Base-by-base conservation (phyloP, 2,797 vertebrate genomes). In the Thripadectes ignobilis region DNA sequence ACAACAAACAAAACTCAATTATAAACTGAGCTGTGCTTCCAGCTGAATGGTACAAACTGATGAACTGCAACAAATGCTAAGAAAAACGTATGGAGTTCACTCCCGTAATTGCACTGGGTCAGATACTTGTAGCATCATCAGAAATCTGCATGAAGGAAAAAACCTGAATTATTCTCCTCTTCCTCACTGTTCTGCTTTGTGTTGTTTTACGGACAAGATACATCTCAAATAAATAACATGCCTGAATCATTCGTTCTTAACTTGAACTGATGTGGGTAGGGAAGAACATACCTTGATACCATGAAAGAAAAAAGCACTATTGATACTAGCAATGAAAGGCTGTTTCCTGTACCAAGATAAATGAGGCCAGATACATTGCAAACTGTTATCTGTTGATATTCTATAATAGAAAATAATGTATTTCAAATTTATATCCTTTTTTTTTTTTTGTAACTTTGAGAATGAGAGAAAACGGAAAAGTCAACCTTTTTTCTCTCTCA, bases 61-160 rank as follows among this genome's bases (percentile, higher is more conserved):
- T 90, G 89, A 96, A 92, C 88, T 93, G 93, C 74, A 93, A 90
- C 57, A 86, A 82, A 96, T 19, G 24, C 26, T 61, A 79, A 88
- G 55, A 62, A 96, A 93, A 95, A 83, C 85, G 88, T 65, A 29
- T 0, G 7, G 67, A 74, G 80, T 85, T 96, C 49, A 62, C n/a
- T n/a, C 85, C 81, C 69, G 77, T 41, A 83, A 92, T 5, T 95
- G 80, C 71, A 59, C 49, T 48, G 71, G 93, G 80, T 96, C 92
- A 89, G 93, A 92, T 92, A 87, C 55, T 92, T 82, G 45, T 93
- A 92, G 74, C 57, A 95, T 90, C 85, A 96, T 96, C 93, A 94
- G 92, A 94, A 96, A 95, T 90, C 49, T 74, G 5, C 15, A 29
- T 8, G 24, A 73, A 79, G 39, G 32, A 55, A 67, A 59, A 88